These are phyloP conservation scores for Gadus macrocephalus DNA, from an alignment of 2,113 vertebrate genomes.

Conservation along the genomic window DNA sequence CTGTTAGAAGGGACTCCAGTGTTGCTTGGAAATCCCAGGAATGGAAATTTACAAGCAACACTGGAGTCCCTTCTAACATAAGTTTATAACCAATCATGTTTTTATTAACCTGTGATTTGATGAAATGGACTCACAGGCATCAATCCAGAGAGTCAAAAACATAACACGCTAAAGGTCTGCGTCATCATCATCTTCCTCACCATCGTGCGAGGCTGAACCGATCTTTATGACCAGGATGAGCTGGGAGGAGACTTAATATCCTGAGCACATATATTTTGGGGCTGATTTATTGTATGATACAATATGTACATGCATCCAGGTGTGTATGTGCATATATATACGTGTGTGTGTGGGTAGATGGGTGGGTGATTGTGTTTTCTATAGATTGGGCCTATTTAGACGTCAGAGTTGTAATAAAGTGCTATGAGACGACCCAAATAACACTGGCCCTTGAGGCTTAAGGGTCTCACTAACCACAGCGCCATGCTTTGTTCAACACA, in stretches of 20 bases:
- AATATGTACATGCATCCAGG: not conserved
- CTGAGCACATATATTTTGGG: not conserved
- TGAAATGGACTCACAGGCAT: no score
- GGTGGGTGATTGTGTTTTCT: not conserved
- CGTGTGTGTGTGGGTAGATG: not conserved
- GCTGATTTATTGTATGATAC: not conserved
- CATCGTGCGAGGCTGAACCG: no score
- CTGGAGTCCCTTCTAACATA: no score
- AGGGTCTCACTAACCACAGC: conserved; percentile 8
- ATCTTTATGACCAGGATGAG: not conserved
- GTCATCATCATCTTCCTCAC: no score
- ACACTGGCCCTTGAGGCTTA: conserved; percentile 14
- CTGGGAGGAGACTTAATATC: not conserved
- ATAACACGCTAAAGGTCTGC: no score
- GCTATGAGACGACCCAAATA: conserved; percentile 11
- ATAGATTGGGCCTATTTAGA: conserved; percentile 6
- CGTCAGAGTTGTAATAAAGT: conserved; percentile 32
- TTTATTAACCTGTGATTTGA: no score
- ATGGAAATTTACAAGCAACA: no score
- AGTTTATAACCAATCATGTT: no score
- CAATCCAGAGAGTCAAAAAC: no score
- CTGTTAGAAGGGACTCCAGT: no score
- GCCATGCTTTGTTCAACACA: not conserved
- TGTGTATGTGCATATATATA: not conserved
- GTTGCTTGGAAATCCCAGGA: no score